Conservation (phyloP, 2,113 vertebrate genomes). For the Xyrauchen texanus region DNA sequence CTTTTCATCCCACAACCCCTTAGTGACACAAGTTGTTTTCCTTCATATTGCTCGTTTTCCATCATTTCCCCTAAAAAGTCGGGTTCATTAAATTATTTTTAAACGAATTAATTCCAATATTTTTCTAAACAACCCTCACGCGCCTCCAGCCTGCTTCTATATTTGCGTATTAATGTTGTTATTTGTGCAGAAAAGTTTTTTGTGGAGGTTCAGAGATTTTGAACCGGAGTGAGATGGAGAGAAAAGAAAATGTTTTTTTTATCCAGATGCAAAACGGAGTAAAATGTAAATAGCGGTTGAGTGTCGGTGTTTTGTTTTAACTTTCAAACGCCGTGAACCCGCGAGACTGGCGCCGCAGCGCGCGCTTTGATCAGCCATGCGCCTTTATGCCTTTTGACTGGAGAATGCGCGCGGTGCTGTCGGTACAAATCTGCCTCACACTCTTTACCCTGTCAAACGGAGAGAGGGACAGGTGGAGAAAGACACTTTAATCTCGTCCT, state of each 20-base stretch:
- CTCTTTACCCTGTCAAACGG: slow-evolving; percentile 49
- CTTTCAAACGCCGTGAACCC: slow-evolving; percentile 52
- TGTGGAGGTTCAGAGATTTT: slow-evolving; percentile 41
- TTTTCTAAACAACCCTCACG: slow-evolving; percentile 35
- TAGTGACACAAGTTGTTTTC: slow-evolving; percentile 6
- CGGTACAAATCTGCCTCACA: slow-evolving; percentile 76
- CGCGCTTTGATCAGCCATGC: slow-evolving; percentile 75
- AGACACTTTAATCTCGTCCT: slow-evolving; percentile 72
- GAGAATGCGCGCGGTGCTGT: slow-evolving; percentile 76
- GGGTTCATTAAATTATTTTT: slow-evolving; percentile 52
- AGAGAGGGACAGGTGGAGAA: slow-evolving; percentile 22
- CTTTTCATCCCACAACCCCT: slow-evolving; percentile 1
- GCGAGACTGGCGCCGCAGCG: slow-evolving; percentile 57
- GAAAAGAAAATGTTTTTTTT: slow-evolving; percentile 66
- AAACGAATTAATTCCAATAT: slow-evolving; percentile 41
- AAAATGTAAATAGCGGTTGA: slow-evolving; percentile 76
- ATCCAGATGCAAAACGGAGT: slow-evolving; percentile 68
- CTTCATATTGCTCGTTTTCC: not conserved
- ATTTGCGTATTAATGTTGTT: slow-evolving; percentile 37
- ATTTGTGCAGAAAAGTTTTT: slow-evolving; percentile 52
- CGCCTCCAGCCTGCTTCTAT: slow-evolving; percentile 42
- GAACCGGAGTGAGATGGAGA: slow-evolving; percentile 52
- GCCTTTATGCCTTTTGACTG: slow-evolving; percentile 77
- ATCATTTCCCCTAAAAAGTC: not conserved
- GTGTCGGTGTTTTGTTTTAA: slow-evolving; percentile 72